A percentile compares a stretch with the other conserved stretches of the same genome.
phyloP scores from a whole-genome alignment of 2,888 invertebrate species.

The Meteorus colon region DNA sequence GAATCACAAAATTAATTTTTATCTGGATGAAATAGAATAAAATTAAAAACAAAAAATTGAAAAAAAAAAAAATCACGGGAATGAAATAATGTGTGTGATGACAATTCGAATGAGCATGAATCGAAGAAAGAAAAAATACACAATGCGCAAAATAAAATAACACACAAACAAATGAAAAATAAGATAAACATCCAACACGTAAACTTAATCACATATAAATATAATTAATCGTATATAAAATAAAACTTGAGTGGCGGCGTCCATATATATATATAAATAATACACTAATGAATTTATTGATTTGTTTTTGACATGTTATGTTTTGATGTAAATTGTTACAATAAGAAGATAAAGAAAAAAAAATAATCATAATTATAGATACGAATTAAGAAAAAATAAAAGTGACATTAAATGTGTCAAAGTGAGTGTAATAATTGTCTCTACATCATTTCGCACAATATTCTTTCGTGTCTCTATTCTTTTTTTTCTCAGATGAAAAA shows the following conservation, averaged over 20 bases:
- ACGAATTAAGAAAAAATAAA: neutral
- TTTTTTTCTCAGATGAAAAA: neutral
- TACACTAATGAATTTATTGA: conserved; percentile 50
- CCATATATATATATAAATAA: conserved; percentile 43
- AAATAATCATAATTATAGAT: conserved; percentile 1
- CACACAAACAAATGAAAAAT: neutral
- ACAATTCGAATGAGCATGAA: neutral
- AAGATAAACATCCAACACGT: conserved; percentile 25
- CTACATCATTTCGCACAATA: neutral
- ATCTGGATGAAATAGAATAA: conserved; percentile 45
- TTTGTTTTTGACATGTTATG: conserved; percentile 69
- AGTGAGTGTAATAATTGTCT: neutral
- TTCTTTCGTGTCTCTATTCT: neutral
- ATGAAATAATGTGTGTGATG: neutral
- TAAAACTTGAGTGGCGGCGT: conserved; percentile 53
- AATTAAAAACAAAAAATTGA: conserved; percentile 32
- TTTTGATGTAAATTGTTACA: conserved; percentile 69
- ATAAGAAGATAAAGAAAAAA: conserved; percentile 4
- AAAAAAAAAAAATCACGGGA: neutral
- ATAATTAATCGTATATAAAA: conserved; percentile 40
- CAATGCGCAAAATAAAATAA: neutral
- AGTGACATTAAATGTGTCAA: neutral
- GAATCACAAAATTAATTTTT: conserved; percentile 67
- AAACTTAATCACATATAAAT: conserved; percentile 27
- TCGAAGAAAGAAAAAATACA: conserved; percentile 2